phyloP scores from a whole-genome alignment of 2,113 vertebrate species.

The Muscicapa adusta region DNA sequence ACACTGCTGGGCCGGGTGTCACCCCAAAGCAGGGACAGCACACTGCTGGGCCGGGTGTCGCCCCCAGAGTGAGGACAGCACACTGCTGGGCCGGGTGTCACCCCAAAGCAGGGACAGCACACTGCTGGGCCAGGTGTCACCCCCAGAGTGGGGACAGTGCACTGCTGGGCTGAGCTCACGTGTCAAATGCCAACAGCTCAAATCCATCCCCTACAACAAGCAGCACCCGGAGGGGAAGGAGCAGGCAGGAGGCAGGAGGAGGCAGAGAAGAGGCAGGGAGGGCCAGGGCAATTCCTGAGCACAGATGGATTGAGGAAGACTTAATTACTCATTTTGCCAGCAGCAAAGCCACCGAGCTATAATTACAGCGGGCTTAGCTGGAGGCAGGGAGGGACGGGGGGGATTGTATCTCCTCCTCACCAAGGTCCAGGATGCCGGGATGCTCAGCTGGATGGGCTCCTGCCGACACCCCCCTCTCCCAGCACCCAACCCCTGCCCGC shows the following conservation, averaged over 20 bases:
- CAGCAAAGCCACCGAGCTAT: neutral
- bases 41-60: neutral
- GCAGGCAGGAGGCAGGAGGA: neutral
- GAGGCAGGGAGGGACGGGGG: too few relatives aligned
- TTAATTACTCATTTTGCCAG: constrained; percentile 6
- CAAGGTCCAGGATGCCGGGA: neutral
- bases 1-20: too few relatives aligned
- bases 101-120: neutral
- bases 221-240: fast-evolving
- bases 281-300: neutral
- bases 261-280: neutral
- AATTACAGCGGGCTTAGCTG: constrained; percentile 8
- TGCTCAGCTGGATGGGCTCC: neutral
- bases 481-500: neutral
- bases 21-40: neutral
- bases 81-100: neutral
- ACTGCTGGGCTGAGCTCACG: fast-evolving
- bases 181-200: neutral
- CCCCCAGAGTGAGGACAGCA: neutral
- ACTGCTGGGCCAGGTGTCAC: neutral
- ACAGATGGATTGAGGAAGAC: neutral
- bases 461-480: neutral
- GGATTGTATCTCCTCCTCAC: neutral
- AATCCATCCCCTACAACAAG: neutral
- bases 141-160: neutral